Conservation (phyloP, 2,888 invertebrate genomes). For the Spilosoma lubricipeda region DNA sequence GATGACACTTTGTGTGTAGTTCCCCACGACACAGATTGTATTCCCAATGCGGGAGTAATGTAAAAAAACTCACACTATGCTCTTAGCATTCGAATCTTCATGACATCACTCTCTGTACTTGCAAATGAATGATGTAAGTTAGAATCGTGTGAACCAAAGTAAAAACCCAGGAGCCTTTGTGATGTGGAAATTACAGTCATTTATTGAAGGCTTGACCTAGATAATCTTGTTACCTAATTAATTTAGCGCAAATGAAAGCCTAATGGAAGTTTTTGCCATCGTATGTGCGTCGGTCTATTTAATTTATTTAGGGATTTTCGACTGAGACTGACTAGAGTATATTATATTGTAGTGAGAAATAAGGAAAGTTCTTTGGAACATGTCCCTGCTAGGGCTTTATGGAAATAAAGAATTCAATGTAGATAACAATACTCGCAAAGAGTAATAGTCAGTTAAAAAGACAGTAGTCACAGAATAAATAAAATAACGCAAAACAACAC, state of each 20-base stretch:
- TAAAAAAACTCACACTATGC: neutral
- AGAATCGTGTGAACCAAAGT: neutral
- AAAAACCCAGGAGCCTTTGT: neutral
- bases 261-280: neutral
- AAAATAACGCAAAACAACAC: neutral
- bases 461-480: neutral
- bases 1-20: too few species aligned
- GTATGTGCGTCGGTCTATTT: neutral
- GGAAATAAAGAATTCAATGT: too few species aligned
- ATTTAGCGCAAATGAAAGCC: constrained; percentile 1
- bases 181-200: neutral
- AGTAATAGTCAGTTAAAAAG: neutral
- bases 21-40: too few species aligned
- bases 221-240: neutral
- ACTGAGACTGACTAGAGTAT: neutral
- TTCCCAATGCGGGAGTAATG: too few species aligned
- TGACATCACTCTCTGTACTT: too few species aligned
- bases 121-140: neutral
- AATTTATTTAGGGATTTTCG: neutral
- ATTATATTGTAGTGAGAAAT: neutral
- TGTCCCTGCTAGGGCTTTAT: too few species aligned
- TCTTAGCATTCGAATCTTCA: too few species aligned
- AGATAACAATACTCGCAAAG: too few species aligned
- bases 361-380: neutral
- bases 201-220: neutral